Base-by-base conservation (phyloP, 2,797 vertebrate species). In the Antennarius maculatus region DNA sequence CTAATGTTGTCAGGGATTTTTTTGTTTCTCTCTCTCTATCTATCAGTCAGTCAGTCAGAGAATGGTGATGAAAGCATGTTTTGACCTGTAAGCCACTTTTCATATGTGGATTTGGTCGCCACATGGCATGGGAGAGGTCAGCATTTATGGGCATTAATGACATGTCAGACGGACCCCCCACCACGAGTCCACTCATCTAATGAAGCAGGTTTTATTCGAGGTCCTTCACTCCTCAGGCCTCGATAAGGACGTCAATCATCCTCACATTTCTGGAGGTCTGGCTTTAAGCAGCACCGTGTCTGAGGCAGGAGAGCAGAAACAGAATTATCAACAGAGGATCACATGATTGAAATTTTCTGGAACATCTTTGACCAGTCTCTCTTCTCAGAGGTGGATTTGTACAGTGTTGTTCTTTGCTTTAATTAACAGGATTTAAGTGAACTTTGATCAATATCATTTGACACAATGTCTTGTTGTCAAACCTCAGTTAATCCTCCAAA, bases 101-200 rank as follows among this genome's bases (percentile, higher is more conserved):
- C 73, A 73, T 83, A 79, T 73, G 45, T 84, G 73, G 78, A 69
- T 84, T 74, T 74, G 61, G 51, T 72, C 71, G 59, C 54, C 76
- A 69, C 79, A 76, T 82, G 74, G 77, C 82, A 71, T 83, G 79
- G 72, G 82, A 84, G 80, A 86, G 86, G 83, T 86, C 86, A 84
- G 48, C 51, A 1, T 72, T 46, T 69, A 28, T 37, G 66, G 54
- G 76, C 73, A 80, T 77, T 71, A 85, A 75, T 77, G 63, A 59
- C 53, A 12, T 66, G 75, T 71, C 71, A 78, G 69, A 71, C 61
- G 3, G 85, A 88, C 85, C 83, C 82, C 87, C 82, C 81, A 81
- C 71, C 58, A 52, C 2, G 71, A 1, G 0, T 18, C 17, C 53
- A 13, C 73, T 72, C 58, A 62, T 79, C 69, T 80, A 49, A 80